Evolutionary conservation across 1,140 invertebrate species (phyloP).

Genomic region (Camponotus vicinus): DNA sequence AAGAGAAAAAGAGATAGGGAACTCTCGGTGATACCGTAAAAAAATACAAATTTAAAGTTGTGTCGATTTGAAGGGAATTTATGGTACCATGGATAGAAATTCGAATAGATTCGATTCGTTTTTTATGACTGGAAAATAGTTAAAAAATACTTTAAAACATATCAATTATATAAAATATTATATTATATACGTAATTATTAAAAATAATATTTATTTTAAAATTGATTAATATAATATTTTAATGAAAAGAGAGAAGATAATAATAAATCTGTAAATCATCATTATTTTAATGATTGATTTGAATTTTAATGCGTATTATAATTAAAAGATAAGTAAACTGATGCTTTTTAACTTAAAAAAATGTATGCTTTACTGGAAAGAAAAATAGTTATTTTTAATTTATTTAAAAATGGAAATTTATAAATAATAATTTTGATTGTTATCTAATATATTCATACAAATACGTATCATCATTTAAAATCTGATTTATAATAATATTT

Average conservation of each 20-base stretch:
- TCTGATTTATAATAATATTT: background rate
- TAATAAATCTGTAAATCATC: background rate
- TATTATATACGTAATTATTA: background rate
- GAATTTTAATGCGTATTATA: background rate
- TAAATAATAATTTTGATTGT: background rate
- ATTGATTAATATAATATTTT: background rate
- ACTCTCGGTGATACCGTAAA: slow-evolving; percentile 28
- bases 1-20: slow-evolving; percentile 15
- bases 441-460: background rate
- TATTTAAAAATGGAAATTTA: background rate
- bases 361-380: background rate
- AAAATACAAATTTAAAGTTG: background rate
- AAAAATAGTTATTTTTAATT: background rate
- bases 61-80: background rate
- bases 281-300: background rate
- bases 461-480: background rate
- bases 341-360: background rate
- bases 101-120: background rate
- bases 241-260: background rate
- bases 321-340: background rate
- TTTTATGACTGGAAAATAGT: background rate
- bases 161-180: background rate
- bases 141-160: background rate
- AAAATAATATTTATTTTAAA: slow-evolving; percentile 6
- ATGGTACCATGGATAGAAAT: background rate